Evolutionary conservation across 2,888 invertebrate species (phyloP).

Genomic region (Melinaea menophilus): DNA sequence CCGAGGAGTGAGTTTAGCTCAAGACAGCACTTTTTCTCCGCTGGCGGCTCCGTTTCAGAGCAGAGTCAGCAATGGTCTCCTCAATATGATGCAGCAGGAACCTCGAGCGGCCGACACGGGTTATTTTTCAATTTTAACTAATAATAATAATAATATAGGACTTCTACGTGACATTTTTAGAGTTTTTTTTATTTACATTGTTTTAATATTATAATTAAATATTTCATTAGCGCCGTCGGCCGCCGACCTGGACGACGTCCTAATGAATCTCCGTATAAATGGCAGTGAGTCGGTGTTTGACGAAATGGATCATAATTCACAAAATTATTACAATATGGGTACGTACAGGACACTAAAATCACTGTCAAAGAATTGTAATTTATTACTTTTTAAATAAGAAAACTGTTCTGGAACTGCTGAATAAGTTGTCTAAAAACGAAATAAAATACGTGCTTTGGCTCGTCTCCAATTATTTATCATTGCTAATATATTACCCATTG

Average conservation of each 20-base stretch:
- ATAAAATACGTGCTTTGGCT: conserved; percentile 5
- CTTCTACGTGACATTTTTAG: too few species aligned
- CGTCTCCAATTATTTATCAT: conserved; percentile 13
- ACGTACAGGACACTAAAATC: conserved; percentile 21
- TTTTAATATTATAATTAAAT: neutral
- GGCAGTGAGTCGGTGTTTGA: conserved; percentile 61
- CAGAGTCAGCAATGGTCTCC: conserved; percentile 44
- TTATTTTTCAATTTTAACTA: conserved; percentile 27
- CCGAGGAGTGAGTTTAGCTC: conserved; percentile 32
- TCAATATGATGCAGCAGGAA: conserved; percentile 53
- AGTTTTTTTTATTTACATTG: neutral
- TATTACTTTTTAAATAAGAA: neutral
- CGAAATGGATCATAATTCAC: conserved; percentile 44
- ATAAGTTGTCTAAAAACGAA: neutral
- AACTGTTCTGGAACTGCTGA: neutral
- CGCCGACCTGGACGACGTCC: conserved; percentile 62
- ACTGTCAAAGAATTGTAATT: neutral
- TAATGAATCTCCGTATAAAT: conserved; percentile 71
- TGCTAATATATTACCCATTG: conserved; percentile 12
- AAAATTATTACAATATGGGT: conserved; percentile 49
- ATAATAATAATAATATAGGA: neutral
- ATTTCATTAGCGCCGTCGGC: conserved; percentile 46
- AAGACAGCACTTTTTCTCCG: conserved; percentile 50
- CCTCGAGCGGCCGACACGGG: conserved; percentile 56
- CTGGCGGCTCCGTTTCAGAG: conserved; percentile 51